Conservation (phyloP, 1,140 invertebrate species). For the Teleopsis dalmanni region DNA sequence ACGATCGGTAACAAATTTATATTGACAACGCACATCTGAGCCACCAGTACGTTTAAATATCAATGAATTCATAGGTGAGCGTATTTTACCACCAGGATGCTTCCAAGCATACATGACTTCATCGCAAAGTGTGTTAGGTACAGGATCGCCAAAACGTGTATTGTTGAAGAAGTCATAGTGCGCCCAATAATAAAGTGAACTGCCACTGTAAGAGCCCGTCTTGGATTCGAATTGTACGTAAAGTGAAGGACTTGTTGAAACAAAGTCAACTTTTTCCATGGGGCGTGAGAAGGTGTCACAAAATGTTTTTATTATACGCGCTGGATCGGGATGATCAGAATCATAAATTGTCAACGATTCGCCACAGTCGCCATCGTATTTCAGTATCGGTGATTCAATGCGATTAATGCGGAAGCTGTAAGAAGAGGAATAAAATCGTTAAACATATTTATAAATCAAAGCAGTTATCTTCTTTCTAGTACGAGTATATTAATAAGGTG, state of each 20-base stretch:
- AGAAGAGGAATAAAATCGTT: constrained; percentile 3
- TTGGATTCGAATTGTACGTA: constrained; percentile 84
- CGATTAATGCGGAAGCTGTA: constrained; percentile 79
- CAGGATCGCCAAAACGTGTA: constrained; percentile 70
- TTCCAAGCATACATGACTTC: constrained; percentile 77
- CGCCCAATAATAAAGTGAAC: constrained; percentile 82
- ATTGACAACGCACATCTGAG: constrained; percentile 68
- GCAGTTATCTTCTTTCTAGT: no score
- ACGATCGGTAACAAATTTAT: constrained; percentile 73
- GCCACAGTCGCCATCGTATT: constrained; percentile 77
- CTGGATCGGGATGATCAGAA: constrained; percentile 74
- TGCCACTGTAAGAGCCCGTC: constrained; percentile 82
- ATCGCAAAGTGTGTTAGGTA: constrained; percentile 72
- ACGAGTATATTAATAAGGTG: no score
- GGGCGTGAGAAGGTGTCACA: constrained; percentile 86
- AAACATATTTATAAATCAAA: no score
- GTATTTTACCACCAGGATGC: constrained; percentile 57
- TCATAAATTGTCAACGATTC: constrained; percentile 84
- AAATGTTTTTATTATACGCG: constrained; percentile 82
- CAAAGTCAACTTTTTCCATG: constrained; percentile 86
- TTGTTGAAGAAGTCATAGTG: constrained; percentile 91
- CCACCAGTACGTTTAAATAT: constrained; percentile 67
- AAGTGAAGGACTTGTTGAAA: constrained; percentile 74
- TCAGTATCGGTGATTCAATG: constrained; percentile 78
- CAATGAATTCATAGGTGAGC: constrained; percentile 75